Base-by-base conservation (phyloP, 2,888 invertebrate species). In the Lumbricus terrestris region DNA sequence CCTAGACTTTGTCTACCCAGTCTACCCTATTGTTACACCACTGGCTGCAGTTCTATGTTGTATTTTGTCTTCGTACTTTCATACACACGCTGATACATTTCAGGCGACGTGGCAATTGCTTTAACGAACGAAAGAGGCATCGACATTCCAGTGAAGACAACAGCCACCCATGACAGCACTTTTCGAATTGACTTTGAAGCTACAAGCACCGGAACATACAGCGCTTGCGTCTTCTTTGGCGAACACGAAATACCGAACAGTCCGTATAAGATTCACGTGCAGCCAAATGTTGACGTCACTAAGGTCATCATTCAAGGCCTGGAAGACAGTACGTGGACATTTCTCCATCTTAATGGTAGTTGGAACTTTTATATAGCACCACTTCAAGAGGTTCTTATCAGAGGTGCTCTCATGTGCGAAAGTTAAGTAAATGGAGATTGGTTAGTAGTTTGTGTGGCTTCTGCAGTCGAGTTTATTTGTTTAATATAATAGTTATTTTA, bases 221-320 rank as follows among this genome's bases (percentile, higher is more conserved):
- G 93, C n/a, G 94, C 94, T 34, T 93, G 92, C 89, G 94, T 95
- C 38, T 94, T 93, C 93, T 95, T 95, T 90, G 94, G 94, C 83
- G 94, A 93, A 34, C 93, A 93, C 90, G 94, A 95, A 92, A 94
- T 95, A 42, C 95, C 95, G 13, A 93, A 93, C 91, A 94, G 94
- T 92, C 95, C 95, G 23, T 94, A 94, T 93, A 94, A 94, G 93
- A 94, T 95, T 92, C 93, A 93, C 85, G 94, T 95, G 15, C 93
- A 94, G 91, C 93, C 95, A 40, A 94, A 93, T 92, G 93, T 97
- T 90, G 97, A 98, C 94, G 96, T 97, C 23, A 97, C 97, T 89
- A 97, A 97, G 95, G 96, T 98, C 93, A 97, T 97, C 95, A 97
- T 98, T 88, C 97, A 97, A 93, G 97, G 97, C 93, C 96, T 98